phyloP scores from a whole-genome alignment of 2,888 invertebrate genomes.

The Phaedon cochleariae region DNA sequence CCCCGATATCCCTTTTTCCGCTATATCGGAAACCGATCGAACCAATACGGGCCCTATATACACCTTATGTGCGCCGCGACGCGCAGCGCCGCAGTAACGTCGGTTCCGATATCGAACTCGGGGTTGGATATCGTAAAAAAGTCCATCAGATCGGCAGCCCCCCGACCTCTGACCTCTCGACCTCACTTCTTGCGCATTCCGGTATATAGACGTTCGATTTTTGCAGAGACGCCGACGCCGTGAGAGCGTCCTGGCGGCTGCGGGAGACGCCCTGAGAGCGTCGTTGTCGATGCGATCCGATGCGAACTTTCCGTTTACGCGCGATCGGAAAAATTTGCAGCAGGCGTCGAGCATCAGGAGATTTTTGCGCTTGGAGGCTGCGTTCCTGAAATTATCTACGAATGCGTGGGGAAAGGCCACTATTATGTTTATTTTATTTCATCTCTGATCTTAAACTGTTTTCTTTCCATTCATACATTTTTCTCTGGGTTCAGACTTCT shows the following conservation, averaged over 20 bases:
- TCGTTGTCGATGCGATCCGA: no score
- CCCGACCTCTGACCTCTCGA: slow-evolving; percentile 48
- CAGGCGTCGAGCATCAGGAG: no score
- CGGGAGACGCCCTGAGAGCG: slow-evolving; percentile 21
- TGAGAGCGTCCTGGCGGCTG: slow-evolving; percentile 39
- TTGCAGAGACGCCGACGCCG: slow-evolving; percentile 60
- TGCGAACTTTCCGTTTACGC: no score
- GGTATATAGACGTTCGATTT: slow-evolving; percentile 62
- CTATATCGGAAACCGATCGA: slow-evolving; percentile 42
- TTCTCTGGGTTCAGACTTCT: no score
- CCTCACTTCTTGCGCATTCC: slow-evolving; percentile 58
- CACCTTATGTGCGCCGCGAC: slow-evolving; percentile 29
- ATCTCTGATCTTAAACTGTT: no score
- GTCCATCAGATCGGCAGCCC: slow-evolving; percentile 51
- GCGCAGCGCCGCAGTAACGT: slow-evolving; percentile 43
- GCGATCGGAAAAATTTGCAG: no score
- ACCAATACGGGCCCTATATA: slow-evolving; percentile 39
- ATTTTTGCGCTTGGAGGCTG: slow-evolving; percentile 5
- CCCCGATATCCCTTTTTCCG: slow-evolving; percentile 40
- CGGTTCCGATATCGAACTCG: slow-evolving; percentile 54
- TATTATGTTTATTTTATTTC: no score
- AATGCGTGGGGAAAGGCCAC: no score
- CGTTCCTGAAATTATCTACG: no score
- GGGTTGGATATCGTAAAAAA: slow-evolving; percentile 60
- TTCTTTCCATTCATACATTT: no score